Percentiles rank a stretch among this genome's conserved stretches.
phyloP scores from a whole-genome alignment of 2,113 vertebrate species.

The Mus spicilegus region DNA sequence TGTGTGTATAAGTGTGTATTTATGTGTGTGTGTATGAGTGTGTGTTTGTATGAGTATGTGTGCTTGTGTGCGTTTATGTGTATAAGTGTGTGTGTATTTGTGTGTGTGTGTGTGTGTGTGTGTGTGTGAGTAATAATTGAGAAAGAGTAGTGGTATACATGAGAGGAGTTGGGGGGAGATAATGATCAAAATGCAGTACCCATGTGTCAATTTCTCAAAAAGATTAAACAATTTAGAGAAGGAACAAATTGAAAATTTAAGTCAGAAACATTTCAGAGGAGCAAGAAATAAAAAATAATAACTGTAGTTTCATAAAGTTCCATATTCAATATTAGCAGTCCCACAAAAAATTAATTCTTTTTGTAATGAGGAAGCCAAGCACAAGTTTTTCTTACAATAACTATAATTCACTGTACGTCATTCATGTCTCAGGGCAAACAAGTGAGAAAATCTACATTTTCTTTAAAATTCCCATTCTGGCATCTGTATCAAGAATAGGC shows the following conservation, averaged over 20 bases:
- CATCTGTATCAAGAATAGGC: constrained; percentile 9
- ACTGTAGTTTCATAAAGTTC: not conserved
- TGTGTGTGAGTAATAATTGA: not conserved
- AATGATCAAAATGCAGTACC: not conserved
- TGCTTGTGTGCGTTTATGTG: too few species aligned
- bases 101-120: not conserved
- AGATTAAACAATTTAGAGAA: not conserved
- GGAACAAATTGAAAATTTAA: not conserved
- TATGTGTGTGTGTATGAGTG: not conserved
- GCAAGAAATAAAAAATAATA: not conserved
- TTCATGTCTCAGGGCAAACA: not conserved
- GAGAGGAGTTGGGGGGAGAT: not conserved
- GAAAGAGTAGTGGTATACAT: not conserved
- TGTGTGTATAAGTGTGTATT: not conserved
- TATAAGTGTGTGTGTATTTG: too few species aligned
- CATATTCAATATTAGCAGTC: constrained; percentile 29
- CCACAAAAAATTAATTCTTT: not conserved
- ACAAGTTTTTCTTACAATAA: not conserved
- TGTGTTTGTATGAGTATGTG: not conserved
- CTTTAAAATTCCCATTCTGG: constrained; percentile 26
- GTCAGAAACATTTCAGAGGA: constrained; percentile 28
- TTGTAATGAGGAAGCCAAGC: not conserved
- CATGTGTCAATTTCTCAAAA: not conserved
- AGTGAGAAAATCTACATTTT: not conserved
- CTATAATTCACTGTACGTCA: not conserved